A percentile compares a stretch with the other conserved stretches of the same genome.
Evolutionary conservation across 2,797 vertebrate species (phyloP).

Genomic region (Salmo trutta): DNA sequence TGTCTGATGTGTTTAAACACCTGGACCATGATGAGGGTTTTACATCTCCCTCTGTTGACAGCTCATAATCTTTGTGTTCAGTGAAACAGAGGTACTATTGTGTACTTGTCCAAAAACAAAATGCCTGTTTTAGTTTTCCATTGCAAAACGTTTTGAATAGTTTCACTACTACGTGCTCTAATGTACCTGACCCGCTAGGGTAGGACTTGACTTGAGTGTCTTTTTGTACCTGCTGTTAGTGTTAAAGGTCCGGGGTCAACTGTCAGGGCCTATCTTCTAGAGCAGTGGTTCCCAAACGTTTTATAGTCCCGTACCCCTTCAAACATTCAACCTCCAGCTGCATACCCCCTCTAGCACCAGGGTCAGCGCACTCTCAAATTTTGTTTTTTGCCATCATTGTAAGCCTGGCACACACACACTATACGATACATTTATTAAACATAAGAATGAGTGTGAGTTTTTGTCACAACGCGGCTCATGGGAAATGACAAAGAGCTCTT

Average conservation of each 20-base stretch:
- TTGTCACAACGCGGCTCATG: too few relatives aligned
- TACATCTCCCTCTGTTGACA: slow-evolving; percentile 32
- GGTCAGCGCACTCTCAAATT: too few relatives aligned
- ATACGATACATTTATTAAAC: too few relatives aligned
- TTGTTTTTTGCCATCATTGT: too few relatives aligned
- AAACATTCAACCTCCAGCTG: too few relatives aligned
- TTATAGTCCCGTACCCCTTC: too few relatives aligned
- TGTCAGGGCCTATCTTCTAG: slow-evolving; percentile 57
- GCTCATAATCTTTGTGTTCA: slow-evolving; percentile 25
- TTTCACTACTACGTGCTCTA: neutral
- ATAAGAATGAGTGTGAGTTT: too few relatives aligned
- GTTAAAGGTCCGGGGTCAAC: slow-evolving; percentile 69
- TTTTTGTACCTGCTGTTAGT: slow-evolving; percentile 42
- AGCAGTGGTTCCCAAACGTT: slow-evolving; percentile 17
- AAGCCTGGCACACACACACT: too few relatives aligned
- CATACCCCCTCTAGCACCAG: too few relatives aligned
- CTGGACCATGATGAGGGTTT: slow-evolving; percentile 18
- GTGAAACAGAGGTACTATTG: neutral
- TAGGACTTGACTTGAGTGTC: slow-evolving; percentile 40
- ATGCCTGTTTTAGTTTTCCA: neutral
- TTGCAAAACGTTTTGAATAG: neutral
- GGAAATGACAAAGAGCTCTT: too few relatives aligned
- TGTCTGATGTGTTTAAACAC: slow-evolving; percentile 58
- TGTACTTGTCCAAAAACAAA: too few relatives aligned
- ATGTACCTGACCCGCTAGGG: slow-evolving; percentile 54